Base-by-base conservation (phyloP, 1,140 invertebrate species). In the Diachasmimorpha longicaudata region DNA sequence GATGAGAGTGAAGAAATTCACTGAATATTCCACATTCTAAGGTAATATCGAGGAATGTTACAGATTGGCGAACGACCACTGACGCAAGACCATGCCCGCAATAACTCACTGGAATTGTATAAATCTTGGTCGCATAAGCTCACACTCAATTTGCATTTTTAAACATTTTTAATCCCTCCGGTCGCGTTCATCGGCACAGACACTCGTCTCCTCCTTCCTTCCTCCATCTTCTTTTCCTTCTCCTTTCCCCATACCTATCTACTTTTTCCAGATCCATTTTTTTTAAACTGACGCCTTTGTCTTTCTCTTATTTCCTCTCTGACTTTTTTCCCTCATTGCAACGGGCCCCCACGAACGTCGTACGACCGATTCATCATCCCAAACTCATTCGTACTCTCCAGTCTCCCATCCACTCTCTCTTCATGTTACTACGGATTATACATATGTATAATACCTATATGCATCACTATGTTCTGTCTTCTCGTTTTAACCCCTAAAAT, bases 131-230 rank as follows among this genome's bases (percentile, higher is more conserved):
- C n/a, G 42, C 52, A 70, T 55, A 68, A 71, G 58, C 37, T 55
- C 48, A 52, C 19, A 42, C 67, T 72, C 75, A 68, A 72, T 77
- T 77, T 77, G 75, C 70, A 77, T 77, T 77, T 77, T 77, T 68
- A 72, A 77, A 77, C 31, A 71, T 77, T 72, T 68, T 77, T 77
- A 75, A 75, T 75, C 74, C 72, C 23, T 44, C 44, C 5, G 16
- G 16, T 55, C 31, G 25, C 39, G 52, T 58, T 67, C 55, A 16
- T 42, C 58, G 6, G 9, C 39, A n/a, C 42, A 39, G 25, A 16
- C 16, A 8, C 13, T 66, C 21, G 16, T 21, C 14, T 42, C 21
- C n/a, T 16, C n/a, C 36, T 25, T 52, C 0, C n/a, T 39, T 66
- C 25, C 42, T 21, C 21, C 44, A 10, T 11, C 14, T 31, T 66